phyloP scores from a whole-genome alignment of 2,888 invertebrate species.

The Drosophila meridionalis region DNA sequence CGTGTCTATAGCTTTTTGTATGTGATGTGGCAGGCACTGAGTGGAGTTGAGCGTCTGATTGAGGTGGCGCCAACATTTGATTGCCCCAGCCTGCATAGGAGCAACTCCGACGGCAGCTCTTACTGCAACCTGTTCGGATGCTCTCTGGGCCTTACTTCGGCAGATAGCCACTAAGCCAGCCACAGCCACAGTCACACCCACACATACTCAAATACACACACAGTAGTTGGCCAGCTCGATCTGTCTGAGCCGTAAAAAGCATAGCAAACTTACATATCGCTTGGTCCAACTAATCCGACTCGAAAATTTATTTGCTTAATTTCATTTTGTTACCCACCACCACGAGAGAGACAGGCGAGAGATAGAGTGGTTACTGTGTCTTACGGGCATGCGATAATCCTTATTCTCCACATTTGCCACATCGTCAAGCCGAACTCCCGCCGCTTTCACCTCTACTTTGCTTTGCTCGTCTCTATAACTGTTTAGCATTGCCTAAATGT shows the following conservation, averaged over 20 bases:
- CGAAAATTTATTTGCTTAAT: conserved; percentile 79
- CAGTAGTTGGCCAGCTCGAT: conserved; percentile 55
- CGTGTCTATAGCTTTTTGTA: conserved; percentile 46
- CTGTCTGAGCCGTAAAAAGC: conserved; percentile 71
- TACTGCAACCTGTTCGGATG: conserved; percentile 8
- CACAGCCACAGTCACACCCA: conserved; percentile 15
- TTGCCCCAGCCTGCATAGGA: conserved; percentile 31
- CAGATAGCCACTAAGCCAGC: conserved; percentile 43
- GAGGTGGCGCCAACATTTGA: conserved; percentile 58
- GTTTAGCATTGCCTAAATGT: conserved; percentile 7
- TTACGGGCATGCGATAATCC: conserved; percentile 71
- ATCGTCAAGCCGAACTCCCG: conserved; percentile 28
- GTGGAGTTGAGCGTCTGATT: conserved; percentile 33
- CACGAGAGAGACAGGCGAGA: not conserved
- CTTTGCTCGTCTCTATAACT: conserved; percentile 1
- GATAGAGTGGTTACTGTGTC: not conserved
- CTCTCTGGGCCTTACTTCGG: conserved; percentile 14
- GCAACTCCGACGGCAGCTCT: conserved; percentile 18
- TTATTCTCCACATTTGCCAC: conserved; percentile 58
- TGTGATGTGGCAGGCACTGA: conserved; percentile 38
- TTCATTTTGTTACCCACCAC: conserved; percentile 69
- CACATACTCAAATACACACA: conserved; percentile 1
- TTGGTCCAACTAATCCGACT: conserved; percentile 65
- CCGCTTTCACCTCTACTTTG: not conserved
- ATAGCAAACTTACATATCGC: conserved; percentile 39